Conservation (phyloP, 2,113 vertebrate genomes). For the Gasterosteus nipponicus region DNA sequence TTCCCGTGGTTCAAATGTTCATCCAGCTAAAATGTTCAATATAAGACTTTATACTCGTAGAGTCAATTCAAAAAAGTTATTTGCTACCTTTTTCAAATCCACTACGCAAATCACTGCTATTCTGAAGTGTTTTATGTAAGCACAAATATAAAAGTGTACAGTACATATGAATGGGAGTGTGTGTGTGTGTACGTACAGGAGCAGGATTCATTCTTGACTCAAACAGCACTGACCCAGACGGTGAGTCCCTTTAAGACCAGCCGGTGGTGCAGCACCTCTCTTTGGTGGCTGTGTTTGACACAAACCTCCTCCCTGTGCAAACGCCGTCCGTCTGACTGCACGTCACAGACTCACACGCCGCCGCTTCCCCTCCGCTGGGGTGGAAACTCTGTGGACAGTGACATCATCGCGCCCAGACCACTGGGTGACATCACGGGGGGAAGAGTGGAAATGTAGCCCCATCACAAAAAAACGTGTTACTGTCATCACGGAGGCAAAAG, state of each 20-base stretch:
- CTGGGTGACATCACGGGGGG: slow-evolving; percentile 36
- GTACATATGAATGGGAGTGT: slow-evolving; percentile 23
- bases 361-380: slow-evolving; percentile 43
- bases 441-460: slow-evolving; percentile 51
- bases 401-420: slow-evolving; percentile 64
- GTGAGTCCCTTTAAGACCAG: slow-evolving; percentile 49
- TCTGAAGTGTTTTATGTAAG: slow-evolving; percentile 22
- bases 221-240: slow-evolving; percentile 65
- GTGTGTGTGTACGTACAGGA: neutral
- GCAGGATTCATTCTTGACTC: slow-evolving; percentile 51
- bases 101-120: neutral
- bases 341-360: slow-evolving; percentile 20
- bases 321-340: slow-evolving; percentile 33
- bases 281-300: slow-evolving; percentile 51
- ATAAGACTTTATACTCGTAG: neutral
- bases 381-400: slow-evolving; percentile 62
- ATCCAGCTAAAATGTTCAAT: neutral
- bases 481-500: slow-evolving; percentile 22
- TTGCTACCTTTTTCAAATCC: neutral
- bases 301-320: slow-evolving; percentile 55
- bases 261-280: slow-evolving; percentile 58
- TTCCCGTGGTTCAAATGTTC: neutral
- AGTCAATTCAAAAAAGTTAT: neutral
- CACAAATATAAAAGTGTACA: neutral
- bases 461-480: slow-evolving; percentile 27